Evolutionary conservation across 2,797 vertebrate species (phyloP), one percentile per base, ranked within the genome.

Genomic region (Petrocephalus sullivani): DNA sequence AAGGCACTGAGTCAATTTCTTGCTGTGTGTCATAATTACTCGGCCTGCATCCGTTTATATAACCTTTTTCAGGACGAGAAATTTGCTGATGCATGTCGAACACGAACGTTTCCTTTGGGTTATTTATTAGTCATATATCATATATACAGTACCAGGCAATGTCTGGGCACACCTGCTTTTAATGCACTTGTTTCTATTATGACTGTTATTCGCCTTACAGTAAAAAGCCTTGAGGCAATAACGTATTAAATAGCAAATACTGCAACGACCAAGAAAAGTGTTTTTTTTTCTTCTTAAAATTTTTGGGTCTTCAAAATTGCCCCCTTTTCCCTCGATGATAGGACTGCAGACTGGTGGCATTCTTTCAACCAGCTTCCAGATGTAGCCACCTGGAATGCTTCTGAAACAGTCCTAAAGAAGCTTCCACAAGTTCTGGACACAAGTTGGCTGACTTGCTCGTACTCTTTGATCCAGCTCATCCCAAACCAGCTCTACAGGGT

Each of bases 1-100:
- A 54, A 86, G 37, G 9, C 53, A 71, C 84, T 60, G 84, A 89
- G 61, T 75, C 88, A 89, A 33, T 14, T 89, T 87, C 86, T 78
- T 86, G 9, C 23, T 86, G 53, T 81, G 54, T 49, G 53, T 23
- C 51, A 58, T n/a, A 81, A 86, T 86, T 87, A 81, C 53, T 81
- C 23, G 14, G n/a, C 54, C 21, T 49, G 10, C 64, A 81, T 53
- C 78, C 46, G 46, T 67, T 88, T 61, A 33, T 53, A 9, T 71
- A 75, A 86, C 19, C 53, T 14, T 56, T 58, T 75, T 53, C 9
- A 56, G 23, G 14, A 4, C n/a, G 56, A 16, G 37, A 61, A 16
- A 21, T 51, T 21, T 85, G 21, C 10, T 54, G 41, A 88, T 88
- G 57, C 54, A 82, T 81, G 10, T 75, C 41, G 9, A 19, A n/a